phyloP scores from a whole-genome alignment of 2,888 invertebrate genomes.

The Balanococcus diminutus region DNA sequence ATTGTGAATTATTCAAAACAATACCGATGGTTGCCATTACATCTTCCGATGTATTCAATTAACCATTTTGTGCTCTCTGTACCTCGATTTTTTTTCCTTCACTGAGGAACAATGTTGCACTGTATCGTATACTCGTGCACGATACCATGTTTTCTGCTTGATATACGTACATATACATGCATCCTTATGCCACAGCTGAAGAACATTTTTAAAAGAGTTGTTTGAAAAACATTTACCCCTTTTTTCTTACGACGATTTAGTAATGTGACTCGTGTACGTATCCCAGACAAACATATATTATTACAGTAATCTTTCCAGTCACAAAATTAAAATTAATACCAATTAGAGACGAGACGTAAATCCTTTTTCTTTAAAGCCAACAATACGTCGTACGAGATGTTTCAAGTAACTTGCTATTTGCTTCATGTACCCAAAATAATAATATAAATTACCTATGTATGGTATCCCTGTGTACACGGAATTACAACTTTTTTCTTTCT shows the following conservation, averaged over 20 bases:
- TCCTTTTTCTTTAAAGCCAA: not conserved
- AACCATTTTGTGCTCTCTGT: not conserved
- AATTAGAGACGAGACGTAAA: conserved; percentile 21
- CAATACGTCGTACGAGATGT: not conserved
- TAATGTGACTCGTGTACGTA: not conserved
- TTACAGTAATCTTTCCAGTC: not conserved
- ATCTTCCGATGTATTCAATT: conserved; percentile 8
- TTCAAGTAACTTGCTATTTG: not conserved
- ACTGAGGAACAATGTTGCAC: not conserved
- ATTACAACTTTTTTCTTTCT: not conserved
- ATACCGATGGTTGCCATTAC: not conserved
- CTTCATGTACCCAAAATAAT: not conserved
- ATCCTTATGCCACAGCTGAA: not conserved
- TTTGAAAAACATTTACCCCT: not conserved
- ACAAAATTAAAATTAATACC: conserved; percentile 11
- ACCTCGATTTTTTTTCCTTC: not conserved
- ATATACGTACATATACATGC: not conserved
- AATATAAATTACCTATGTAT: not conserved
- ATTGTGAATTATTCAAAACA: conserved; percentile 25
- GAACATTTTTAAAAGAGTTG: not conserved
- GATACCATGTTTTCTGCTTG: not conserved
- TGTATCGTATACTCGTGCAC: not conserved
- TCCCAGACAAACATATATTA: conserved; percentile 7
- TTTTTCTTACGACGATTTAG: not conserved
- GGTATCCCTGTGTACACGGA: not conserved